Evolutionary conservation across 2,888 invertebrate genomes (phyloP).

Genomic region (Standfussiana lucernea): DNA sequence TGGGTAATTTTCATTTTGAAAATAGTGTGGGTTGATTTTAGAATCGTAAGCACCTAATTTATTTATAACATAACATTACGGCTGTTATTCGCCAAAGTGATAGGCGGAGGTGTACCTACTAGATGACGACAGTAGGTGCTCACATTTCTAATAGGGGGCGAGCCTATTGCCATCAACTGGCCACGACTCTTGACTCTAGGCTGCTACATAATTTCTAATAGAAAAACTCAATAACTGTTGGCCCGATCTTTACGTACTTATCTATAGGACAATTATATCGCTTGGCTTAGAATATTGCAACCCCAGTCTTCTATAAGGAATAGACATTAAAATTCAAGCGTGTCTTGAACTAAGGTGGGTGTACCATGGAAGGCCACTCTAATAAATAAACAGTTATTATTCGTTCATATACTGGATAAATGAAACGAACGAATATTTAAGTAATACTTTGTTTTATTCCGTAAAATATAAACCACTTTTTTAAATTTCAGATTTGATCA

Average conservation of each 20-base stretch:
- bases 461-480: too few species aligned
- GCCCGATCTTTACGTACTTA: neutral
- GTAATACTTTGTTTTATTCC: too few species aligned
- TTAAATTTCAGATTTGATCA: too few species aligned
- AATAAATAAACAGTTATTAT: too few species aligned
- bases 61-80: neutral
- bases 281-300: neutral
- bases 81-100: neutral
- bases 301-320: neutral
- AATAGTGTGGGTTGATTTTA: neutral
- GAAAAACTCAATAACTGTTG: neutral
- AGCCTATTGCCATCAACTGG: neutral
- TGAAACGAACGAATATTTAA: too few species aligned
- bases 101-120: neutral
- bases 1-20: neutral
- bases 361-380: too few species aligned
- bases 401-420: too few species aligned
- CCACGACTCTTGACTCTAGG: neutral
- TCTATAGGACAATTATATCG: too few species aligned
- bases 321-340: neutral
- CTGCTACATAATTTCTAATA: neutral
- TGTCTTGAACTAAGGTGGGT: constrained; percentile 1
- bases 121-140: neutral
- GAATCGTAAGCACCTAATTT: neutral
- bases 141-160: neutral